These are phyloP conservation scores for Antheraea assamensis DNA, from an alignment of 2,888 invertebrate species.

Conservation along the genomic window DNA sequence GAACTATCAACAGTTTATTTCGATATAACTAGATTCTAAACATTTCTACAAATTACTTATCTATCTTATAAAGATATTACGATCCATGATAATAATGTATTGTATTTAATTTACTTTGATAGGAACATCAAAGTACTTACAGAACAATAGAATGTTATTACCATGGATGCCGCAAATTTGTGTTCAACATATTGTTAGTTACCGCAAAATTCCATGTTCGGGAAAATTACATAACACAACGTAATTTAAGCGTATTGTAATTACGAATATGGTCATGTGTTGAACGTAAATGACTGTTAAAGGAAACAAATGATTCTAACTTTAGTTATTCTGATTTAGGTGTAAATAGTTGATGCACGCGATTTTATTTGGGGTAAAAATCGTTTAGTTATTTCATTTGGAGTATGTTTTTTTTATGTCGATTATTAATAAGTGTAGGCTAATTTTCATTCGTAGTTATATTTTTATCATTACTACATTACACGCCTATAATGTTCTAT, in stretches of 20 bases:
- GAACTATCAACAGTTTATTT: too few species aligned
- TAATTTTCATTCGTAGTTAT: too few species aligned
- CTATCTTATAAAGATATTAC: not conserved
- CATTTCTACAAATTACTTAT: not conserved
- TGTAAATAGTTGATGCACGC: not conserved
- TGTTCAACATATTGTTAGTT: constrained; percentile 44
- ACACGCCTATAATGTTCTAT: too few species aligned
- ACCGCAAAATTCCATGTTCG: constrained; percentile 54
- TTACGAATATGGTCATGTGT: not conserved
- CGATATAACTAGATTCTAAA: not conserved
- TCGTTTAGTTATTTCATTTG: too few species aligned
- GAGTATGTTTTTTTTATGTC: too few species aligned
- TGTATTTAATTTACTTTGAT: constrained; percentile 6
- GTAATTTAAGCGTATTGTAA: constrained; percentile 31
- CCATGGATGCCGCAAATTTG: constrained; percentile 36
- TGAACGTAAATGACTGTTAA: constrained; percentile 2
- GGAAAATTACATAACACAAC: constrained; percentile 50
- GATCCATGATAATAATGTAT: not conserved
- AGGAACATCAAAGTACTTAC: constrained; percentile 14
- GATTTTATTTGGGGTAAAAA: too few species aligned
- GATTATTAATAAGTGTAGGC: too few species aligned
- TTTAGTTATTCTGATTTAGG: not conserved
- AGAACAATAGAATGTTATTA: constrained; percentile 27
- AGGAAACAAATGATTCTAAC: not conserved
- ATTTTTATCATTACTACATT: too few species aligned